Base-by-base conservation (phyloP, 2,888 invertebrate species). In the Mystacides longicornis region DNA sequence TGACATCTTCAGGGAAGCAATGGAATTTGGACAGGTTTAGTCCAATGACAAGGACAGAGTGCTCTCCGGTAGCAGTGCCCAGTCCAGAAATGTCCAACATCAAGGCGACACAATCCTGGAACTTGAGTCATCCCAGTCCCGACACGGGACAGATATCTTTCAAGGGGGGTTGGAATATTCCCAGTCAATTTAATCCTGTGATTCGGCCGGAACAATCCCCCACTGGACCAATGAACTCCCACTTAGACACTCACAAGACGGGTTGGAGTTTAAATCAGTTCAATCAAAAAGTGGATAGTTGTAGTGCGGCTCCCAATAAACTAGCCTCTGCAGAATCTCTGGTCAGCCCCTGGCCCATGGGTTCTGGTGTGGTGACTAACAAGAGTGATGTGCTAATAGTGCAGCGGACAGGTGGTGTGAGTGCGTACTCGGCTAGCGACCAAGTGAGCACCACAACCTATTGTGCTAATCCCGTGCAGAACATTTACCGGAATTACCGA, bases 121-220 rank as follows among this genome's bases (percentile, higher is more conserved):
- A 53, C 23, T 49, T 57, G 31, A 54, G 54, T 16, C 55, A 69
- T 57, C 75, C 71, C 63, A 75, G 75, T 53, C 76, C 76, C 1
- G 70, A 74, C 71, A 66, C 73, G 70, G 69, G 75, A 1, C 75
- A 73, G 61, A 22, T 43, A 18, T 47, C 51, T 2, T 45, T 48
- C 4, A 49, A 49, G 43, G 23, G 27, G n/a, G 50, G 45, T 18
- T 58, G 58, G 58, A 58, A 45, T 21, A 21, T 20, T 2, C n/a
- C 45, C 20, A 53, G 53, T 19, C 74, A 73, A 48, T 74, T 74
- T 65, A 75, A 75, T 60, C 76, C 76, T 1, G 48, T 75, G 74
- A 73, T 75, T 45, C 65, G 75, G 37, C 74, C 73, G 61, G 75
- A 75, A 54, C 23, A 19, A 22, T 50, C 56, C 16, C 55, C 53